Evolutionary conservation across 2,797 vertebrate genomes (phyloP).

Genomic region (Chelmon rostratus): DNA sequence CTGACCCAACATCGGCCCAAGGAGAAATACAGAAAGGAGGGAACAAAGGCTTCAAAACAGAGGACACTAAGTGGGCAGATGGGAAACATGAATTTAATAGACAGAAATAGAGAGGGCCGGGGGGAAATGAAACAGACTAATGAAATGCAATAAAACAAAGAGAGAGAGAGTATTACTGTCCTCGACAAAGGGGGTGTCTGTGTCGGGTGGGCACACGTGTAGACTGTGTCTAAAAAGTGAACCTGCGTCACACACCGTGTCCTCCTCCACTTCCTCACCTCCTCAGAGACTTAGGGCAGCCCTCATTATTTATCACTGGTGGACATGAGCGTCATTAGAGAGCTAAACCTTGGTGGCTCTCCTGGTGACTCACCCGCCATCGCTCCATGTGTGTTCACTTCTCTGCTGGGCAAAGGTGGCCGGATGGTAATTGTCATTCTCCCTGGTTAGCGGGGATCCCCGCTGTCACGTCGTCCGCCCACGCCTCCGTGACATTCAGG

Average conservation of each 20-base stretch:
- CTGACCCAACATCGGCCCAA: conserved; percentile 62
- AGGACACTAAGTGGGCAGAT: conserved; percentile 60
- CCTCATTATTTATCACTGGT: conserved; percentile 64
- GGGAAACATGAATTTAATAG: conserved; percentile 50
- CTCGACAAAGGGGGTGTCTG: conserved; percentile 8
- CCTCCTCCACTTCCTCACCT: conserved; percentile 36
- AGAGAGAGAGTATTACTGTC: conserved; percentile 15
- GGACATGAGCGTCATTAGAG: conserved; percentile 66
- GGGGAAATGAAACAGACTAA: conserved; percentile 57
- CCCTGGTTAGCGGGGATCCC: conserved; percentile 73
- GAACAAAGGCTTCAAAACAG: conserved; percentile 43
- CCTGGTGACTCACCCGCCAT: conserved; percentile 70
- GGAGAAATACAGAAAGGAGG: conserved; percentile 48
- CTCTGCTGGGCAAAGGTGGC: conserved; percentile 51
- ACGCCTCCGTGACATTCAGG: conserved; percentile 72
- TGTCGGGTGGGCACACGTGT: not conserved
- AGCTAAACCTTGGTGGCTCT: conserved; percentile 36
- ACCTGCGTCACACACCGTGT: conserved; percentile 29
- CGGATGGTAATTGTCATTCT: conserved; percentile 77
- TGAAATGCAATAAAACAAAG: conserved; percentile 51
- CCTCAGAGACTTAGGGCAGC: conserved; percentile 44
- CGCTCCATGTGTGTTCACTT: conserved; percentile 12
- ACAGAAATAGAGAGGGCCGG: conserved; percentile 14
- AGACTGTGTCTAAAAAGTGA: conserved; percentile 2
- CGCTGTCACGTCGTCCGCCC: conserved; percentile 59